Evolutionary conservation across 2,113 vertebrate genomes (phyloP), one percentile per base, ranked within the genome.

Genomic region (Riparia riparia): DNA sequence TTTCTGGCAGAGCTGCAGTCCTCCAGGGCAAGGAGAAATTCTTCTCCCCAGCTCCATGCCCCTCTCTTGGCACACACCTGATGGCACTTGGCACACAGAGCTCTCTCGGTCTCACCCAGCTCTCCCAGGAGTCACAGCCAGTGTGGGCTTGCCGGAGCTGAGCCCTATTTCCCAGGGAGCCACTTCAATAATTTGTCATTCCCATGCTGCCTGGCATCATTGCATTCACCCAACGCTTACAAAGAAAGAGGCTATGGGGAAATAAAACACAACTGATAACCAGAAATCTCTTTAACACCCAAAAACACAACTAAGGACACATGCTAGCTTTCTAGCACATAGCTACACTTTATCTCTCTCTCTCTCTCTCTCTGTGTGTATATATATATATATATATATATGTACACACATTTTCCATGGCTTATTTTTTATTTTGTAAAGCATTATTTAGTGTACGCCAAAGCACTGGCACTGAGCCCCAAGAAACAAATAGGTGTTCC

Each of bases 161-260:
- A 39, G 58, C 5, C 5, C 26, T 14, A 22, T 73, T 56, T 26
- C 57, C 51, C 45, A 6, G 32, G n/a, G 39, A n/a, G 25, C 2
- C 1, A 37, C 45, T 65, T 0, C 1, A 28, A 37, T 29, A 3
- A 20, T 51, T 45, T 47, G 41, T 47, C 51, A 29, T 58, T 77
- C 20, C 69, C 11, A 2, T 2, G 9, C 21, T 50, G 16, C 28
- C 31, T 56, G 41, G 14, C n/a, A 53, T 16, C 8, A 3, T 0
- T 45, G 29, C 5, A 3, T 42, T 70, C 39, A 37, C n/a, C 29
- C n/a, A 69, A 6, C 2, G 0, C 10, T 61, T 8, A 9, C 0
- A 12, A 32, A 64, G 31, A 28, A 73, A 54, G 25, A 73, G 21
- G 16, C 1, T 12, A 6, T 20, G 1, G 4, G 63, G 70, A 64